Evolutionary conservation across 1,140 invertebrate species (phyloP).

Genomic region (Zaprionus nigranus): DNA sequence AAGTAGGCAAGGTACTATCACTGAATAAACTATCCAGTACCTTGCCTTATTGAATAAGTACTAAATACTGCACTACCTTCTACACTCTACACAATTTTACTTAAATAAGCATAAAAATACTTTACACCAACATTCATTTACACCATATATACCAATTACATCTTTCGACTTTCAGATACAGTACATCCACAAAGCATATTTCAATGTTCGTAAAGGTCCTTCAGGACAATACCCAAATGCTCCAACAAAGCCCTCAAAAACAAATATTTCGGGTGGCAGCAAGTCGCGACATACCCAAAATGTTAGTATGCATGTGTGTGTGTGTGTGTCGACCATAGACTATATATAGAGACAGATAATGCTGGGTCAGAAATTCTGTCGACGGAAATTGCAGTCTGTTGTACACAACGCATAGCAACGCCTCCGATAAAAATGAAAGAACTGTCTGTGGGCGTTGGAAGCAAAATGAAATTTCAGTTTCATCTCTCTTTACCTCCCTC

Average conservation of each 20-base stretch:
- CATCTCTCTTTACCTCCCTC: not conserved
- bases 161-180: no score
- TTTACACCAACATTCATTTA: no score
- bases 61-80: no score
- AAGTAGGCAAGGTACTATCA: no score
- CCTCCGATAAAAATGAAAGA: not conserved
- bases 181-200: not conserved
- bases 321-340: not conserved
- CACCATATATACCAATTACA: no score
- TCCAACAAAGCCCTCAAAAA: not conserved
- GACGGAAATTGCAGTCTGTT: constrained; percentile 27
- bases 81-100: no score
- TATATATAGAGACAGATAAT: not conserved
- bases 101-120: no score
- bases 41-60: no score
- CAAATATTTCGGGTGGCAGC: constrained; percentile 1
- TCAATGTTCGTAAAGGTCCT: no score
- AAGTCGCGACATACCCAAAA: constrained; percentile 6
- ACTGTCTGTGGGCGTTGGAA: not conserved
- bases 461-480: constrained; percentile 18
- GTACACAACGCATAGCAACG: constrained; percentile 8
- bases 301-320: not conserved
- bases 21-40: no score
- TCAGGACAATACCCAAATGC: not conserved
- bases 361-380: no score